These are phyloP conservation scores for Ateles fusciceps DNA, from an alignment of 2,797 vertebrate genomes.

Conservation along the genomic window DNA sequence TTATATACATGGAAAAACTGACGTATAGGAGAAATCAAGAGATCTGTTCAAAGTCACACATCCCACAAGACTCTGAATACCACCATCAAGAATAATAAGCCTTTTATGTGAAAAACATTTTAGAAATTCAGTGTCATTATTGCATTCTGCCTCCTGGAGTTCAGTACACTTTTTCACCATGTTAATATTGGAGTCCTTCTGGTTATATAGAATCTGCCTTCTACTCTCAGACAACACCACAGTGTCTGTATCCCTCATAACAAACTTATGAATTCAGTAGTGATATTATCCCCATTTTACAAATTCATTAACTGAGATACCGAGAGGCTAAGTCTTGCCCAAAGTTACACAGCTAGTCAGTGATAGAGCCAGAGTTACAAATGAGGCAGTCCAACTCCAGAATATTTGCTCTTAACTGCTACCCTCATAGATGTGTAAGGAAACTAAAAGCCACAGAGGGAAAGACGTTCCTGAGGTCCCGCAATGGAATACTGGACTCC, in stretches of 20 bases:
- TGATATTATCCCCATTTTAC: neutral
- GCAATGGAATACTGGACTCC: neutral
- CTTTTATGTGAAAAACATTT: constrained; percentile 30
- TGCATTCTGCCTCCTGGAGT: neutral
- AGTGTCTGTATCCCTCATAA: neutral
- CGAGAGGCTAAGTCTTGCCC: neutral
- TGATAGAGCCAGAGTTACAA: neutral
- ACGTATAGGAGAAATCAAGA: neutral
- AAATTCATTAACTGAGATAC: neutral
- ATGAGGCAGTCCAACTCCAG: neutral
- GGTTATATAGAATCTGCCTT: neutral
- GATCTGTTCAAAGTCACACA: neutral
- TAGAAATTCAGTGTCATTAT: neutral
- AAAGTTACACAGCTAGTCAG: neutral
- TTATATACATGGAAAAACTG: neutral
- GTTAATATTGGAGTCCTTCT: neutral
- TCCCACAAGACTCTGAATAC: constrained; percentile 12
- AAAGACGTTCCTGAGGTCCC: neutral
- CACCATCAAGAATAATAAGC: neutral
- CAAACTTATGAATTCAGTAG: neutral
- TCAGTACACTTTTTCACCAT: neutral
- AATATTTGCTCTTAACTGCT: neutral
- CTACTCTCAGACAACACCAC: neutral
- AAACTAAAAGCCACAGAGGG: neutral
- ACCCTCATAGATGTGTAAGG: neutral